A percentile compares a stretch with the other conserved stretches of the same genome.
Evolutionary conservation across 2,888 invertebrate species (phyloP).

Genomic region (Sesamia inferens): DNA sequence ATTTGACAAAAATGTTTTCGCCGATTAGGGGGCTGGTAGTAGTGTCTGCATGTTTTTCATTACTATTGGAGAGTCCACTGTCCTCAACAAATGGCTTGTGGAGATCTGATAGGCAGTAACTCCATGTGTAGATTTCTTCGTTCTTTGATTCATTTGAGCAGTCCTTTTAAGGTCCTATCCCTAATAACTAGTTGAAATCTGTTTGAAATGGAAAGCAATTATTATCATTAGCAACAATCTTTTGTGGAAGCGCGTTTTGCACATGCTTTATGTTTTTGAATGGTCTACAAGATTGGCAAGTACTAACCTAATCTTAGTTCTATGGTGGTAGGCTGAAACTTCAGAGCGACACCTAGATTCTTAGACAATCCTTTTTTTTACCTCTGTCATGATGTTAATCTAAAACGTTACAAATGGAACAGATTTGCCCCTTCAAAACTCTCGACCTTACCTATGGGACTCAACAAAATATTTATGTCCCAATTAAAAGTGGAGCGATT

Average conservation of each 20-base stretch:
- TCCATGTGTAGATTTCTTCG: too few species aligned
- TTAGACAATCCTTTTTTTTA: not conserved
- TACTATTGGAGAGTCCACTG: too few species aligned
- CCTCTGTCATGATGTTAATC: not conserved
- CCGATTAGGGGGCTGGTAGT: too few species aligned
- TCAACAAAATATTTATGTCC: not conserved
- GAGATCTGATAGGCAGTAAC: too few species aligned
- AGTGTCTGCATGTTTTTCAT: too few species aligned
- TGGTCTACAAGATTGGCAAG: not conserved
- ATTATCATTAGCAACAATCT: not conserved
- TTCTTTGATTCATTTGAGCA: conserved; percentile 14
- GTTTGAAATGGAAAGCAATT: not conserved
- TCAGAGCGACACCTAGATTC: not conserved
- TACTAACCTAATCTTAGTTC: not conserved
- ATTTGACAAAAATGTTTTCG: too few species aligned
- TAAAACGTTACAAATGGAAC: not conserved
- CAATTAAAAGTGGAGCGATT: not conserved
- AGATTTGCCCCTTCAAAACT: not conserved
- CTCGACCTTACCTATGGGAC: not conserved
- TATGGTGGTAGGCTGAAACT: not conserved
- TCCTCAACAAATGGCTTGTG: too few species aligned
- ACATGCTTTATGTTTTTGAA: conserved; percentile 5
- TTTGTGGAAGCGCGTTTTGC: conserved; percentile 2
- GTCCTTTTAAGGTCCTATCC: not conserved
- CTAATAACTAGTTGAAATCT: not conserved